Percentiles rank a stretch among this genome's conserved stretches.
These are phyloP conservation scores for Caenorhabditis sulstoni DNA, from an alignment of 2,888 invertebrate genomes.

Conservation along the genomic window DNA sequence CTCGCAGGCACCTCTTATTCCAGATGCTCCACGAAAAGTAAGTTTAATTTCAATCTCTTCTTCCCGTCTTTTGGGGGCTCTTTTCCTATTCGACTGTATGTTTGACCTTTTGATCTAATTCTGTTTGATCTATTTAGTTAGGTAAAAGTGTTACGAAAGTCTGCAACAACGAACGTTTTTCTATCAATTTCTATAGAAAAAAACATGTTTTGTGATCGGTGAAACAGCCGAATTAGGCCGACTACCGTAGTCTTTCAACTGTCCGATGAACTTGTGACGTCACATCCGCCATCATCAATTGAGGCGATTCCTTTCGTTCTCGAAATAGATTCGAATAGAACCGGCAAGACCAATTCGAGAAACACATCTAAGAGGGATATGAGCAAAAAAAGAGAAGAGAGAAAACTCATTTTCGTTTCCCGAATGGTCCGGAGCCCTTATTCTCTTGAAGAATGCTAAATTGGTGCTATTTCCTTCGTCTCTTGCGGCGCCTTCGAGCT, in stretches of 20 bases:
- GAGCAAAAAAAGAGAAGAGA: too few relatives aligned
- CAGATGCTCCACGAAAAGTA: constrained; percentile 44
- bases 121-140: background rate
- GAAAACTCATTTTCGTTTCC: background rate
- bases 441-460: constrained; percentile 2
- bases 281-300: constrained; percentile 1
- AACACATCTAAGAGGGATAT: too few relatives aligned
- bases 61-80: background rate
- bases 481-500: background rate
- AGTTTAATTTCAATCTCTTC: background rate
- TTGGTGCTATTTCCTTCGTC: constrained; percentile 8
- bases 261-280: constrained; percentile 56
- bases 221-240: constrained; percentile 12
- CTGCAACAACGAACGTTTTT: background rate
- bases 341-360: too few relatives aligned
- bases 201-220: constrained; percentile 21
- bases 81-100: background rate
- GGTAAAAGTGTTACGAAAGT: constrained; percentile 1
- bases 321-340: background rate
- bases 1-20: constrained; percentile 53
- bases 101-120: constrained; percentile 16
- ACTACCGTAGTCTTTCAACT: constrained; percentile 45
- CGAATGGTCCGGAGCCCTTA: background rate
- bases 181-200: background rate
- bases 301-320: background rate